Evolutionary conservation across 2,888 invertebrate species (phyloP).

Genomic region (Ennomos quercinarius): DNA sequence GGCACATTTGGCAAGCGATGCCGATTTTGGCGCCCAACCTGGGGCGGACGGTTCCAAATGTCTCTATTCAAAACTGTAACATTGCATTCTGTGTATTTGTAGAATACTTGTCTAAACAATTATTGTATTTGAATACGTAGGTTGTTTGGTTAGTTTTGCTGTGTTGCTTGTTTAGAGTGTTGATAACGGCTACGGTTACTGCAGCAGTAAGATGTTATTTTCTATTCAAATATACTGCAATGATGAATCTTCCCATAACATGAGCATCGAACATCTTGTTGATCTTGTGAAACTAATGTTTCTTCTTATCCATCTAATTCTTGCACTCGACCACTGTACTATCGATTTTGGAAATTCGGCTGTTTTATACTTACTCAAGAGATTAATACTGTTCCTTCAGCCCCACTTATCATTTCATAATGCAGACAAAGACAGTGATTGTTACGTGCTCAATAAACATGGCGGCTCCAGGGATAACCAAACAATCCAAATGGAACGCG

Average conservation of each 20-base stretch:
- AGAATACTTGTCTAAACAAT: slow-evolving; percentile 6
- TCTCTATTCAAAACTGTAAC: slow-evolving; percentile 19
- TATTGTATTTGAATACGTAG: slow-evolving; percentile 16
- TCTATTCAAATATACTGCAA: no score
- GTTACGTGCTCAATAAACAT: slow-evolving; percentile 12
- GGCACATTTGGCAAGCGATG: slow-evolving; percentile 37
- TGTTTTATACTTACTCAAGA: no score
- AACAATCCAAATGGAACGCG: slow-evolving; percentile 18
- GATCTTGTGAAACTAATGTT: no score
- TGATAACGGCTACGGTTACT: neutral
- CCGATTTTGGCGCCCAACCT: slow-evolving; percentile 38
- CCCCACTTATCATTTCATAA: neutral
- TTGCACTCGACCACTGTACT: no score
- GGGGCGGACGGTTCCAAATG: slow-evolving; percentile 26
- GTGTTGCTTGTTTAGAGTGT: neutral
- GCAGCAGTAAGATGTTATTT: neutral
- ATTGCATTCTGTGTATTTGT: slow-evolving; percentile 5
- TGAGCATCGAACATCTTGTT: no score
- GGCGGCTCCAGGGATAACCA: slow-evolving; percentile 7
- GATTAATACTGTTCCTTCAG: no score
- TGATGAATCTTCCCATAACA: no score
- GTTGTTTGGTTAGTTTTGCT: slow-evolving; percentile 1
- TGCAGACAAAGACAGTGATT: neutral
- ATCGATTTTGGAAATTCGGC: no score
- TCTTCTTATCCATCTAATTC: no score